Conservation (phyloP, 2,797 vertebrate species). For the Falco naumanni region DNA sequence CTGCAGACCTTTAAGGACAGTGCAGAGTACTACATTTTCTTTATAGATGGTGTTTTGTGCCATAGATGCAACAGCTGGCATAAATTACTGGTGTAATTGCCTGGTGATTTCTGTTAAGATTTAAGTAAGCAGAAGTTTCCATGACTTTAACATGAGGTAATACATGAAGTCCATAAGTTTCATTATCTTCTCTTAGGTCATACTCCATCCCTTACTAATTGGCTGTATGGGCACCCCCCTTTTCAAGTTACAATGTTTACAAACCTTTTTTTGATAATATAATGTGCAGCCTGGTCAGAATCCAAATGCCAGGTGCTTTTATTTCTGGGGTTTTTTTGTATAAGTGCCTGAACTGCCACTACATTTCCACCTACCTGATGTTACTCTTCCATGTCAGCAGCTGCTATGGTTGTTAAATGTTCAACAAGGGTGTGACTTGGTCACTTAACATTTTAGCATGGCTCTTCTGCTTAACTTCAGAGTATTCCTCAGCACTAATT, state of each 20-base stretch:
- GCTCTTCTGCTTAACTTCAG: background rate
- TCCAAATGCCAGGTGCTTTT: background rate
- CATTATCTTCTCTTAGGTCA: slow-evolving; percentile 17
- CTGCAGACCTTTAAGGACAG: background rate
- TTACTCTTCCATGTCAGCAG: background rate
- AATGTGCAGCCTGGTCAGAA: background rate
- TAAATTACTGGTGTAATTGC: slow-evolving; percentile 25
- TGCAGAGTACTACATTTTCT: background rate
- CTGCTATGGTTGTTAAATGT: background rate
- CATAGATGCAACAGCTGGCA: background rate
- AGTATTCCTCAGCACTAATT: background rate
- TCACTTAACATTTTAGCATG: background rate
- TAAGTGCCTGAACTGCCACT: background rate
- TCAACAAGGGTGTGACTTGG: background rate
- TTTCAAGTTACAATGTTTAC: slow-evolving; percentile 9
- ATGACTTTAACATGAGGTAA: background rate
- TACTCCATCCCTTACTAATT: slow-evolving; percentile 13
- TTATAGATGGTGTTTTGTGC: background rate
- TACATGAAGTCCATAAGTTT: background rate
- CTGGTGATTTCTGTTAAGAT: background rate
- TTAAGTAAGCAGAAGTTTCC: slow-evolving; percentile 22
- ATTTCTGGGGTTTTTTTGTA: background rate
- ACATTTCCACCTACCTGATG: background rate
- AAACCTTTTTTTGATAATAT: background rate
- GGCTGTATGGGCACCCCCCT: background rate